Percentiles rank a stretch among this genome's conserved stretches.
phyloP scores from a whole-genome alignment of 2,888 invertebrate genomes.

The Erebia aethiops region DNA sequence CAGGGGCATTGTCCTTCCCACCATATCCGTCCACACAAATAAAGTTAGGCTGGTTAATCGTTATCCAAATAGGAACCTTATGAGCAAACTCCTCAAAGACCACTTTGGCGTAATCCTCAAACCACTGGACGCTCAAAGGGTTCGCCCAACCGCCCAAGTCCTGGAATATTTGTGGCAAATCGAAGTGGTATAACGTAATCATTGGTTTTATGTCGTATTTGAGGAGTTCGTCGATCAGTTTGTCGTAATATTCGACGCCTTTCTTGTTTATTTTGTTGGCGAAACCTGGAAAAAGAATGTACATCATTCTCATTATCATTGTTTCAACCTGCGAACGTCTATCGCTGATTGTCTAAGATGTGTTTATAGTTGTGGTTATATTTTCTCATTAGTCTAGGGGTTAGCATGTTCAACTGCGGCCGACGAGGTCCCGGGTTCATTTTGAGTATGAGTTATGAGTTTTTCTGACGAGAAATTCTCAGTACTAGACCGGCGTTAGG shows the following conservation, averaged over 20 bases:
- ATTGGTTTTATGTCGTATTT: conserved; percentile 64
- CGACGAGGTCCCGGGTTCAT: no score
- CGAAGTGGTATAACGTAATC: conserved; percentile 65
- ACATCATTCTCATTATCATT: neutral
- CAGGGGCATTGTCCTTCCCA: conserved; percentile 56
- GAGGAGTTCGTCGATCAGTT: conserved; percentile 76
- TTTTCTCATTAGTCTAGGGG: no score
- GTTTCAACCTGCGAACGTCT: neutral
- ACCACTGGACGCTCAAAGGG: conserved; percentile 62
- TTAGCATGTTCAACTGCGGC: no score
- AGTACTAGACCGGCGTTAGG: no score
- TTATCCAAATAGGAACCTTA: conserved; percentile 83
- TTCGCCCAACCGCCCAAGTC: conserved; percentile 68
- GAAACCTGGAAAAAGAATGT: conserved; percentile 50
- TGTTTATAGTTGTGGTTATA: no score
- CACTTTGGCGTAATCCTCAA: conserved; percentile 73
- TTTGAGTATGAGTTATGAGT: no score
- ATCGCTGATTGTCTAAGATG: neutral
- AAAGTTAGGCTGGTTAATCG: conserved; percentile 83
- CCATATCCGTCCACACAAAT: conserved; percentile 76
- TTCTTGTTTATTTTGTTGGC: conserved; percentile 63
- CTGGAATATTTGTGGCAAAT: conserved; percentile 63
- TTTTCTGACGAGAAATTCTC: no score
- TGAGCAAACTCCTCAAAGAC: conserved; percentile 71
- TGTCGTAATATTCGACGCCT: conserved; percentile 79